A percentile compares a stretch with the other conserved stretches of the same genome.
Evolutionary conservation across 2,113 vertebrate genomes (phyloP).

Genomic region (Stictonetta naevosa): DNA sequence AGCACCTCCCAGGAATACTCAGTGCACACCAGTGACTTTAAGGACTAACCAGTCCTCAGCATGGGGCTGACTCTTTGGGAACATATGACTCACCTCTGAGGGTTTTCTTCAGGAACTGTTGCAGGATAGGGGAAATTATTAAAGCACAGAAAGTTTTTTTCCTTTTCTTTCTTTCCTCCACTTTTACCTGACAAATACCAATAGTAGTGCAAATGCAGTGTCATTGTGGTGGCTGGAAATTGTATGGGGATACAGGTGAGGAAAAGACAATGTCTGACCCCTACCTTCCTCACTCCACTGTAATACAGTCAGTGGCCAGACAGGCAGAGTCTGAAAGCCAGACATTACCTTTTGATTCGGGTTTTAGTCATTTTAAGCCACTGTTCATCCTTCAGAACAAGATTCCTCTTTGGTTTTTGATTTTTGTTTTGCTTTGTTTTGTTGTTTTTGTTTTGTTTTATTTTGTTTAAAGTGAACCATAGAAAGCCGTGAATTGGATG

Average conservation of each 20-base stretch:
- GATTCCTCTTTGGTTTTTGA: neutral
- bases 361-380: neutral
- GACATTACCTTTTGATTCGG: neutral
- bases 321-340: neutral
- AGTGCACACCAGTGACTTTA: neutral
- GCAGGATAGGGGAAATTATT: neutral
- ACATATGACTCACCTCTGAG: accelerated
- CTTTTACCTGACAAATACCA: neutral
- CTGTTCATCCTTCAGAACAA: neutral
- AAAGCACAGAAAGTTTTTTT: neutral
- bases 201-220: neutral
- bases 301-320: neutral
- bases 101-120: neutral
- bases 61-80: neutral
- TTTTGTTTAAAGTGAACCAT: neutral
- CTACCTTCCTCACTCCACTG: neutral
- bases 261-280: neutral
- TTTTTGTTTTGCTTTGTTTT: neutral
- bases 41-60: neutral
- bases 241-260: neutral
- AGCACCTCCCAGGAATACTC: neutral
- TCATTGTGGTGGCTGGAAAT: neutral
- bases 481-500: neutral
- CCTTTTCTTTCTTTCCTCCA: neutral
- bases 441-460: neutral